Evolutionary conservation across 1,140 invertebrate species (phyloP), one percentile per base, ranked within the genome.

Genomic region (Fopius arisanus): DNA sequence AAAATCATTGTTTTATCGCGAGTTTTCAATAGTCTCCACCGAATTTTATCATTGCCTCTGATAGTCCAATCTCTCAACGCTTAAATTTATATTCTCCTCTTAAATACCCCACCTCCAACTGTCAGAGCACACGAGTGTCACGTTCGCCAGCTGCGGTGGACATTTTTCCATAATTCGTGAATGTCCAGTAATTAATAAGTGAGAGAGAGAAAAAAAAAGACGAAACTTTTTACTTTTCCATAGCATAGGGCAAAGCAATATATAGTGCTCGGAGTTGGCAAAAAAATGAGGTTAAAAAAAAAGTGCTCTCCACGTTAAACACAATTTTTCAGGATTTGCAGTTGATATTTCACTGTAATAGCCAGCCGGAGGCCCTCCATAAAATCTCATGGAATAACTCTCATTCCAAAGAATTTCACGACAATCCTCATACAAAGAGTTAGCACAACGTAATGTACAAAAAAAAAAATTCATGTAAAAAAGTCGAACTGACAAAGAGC

Each of bases 161-260:
- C 62, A 33, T 65, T 65, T 28, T 16, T 1, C 28, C 62, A 65
- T 65, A 65, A 31, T 65, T 65, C 62, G 62, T 31, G 28, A 65
- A 65, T 65, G 62, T 65, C 28, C 62, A 6, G 62, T 65, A 65
- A 65, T 65, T 65, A 65, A 65, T 65, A 65, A 65, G 62, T 31
- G 62, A 65, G 28, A 65, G n/a, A n/a, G 62, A 65, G 28, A 65
- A 7, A n/a, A 65, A 65, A 31, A 33, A 65, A 65, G 3, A 65
- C 1, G 9, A 3, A 65, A 31, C n/a, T 33, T 29, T 33, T 14
- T 14, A 37, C 29, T 65, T 33, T 65, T 65, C 33, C 29, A 33
- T 65, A 1, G 54, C 26, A 59, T 26, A 59, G 12, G 12, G 12
- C 9, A 23, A 23, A 9, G 51, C 10, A 23, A 59, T 23, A 54